A percentile compares a stretch with the other conserved stretches of the same genome.
phyloP scores from a whole-genome alignment of 2,113 vertebrate genomes.

The Osmerus mordax region DNA sequence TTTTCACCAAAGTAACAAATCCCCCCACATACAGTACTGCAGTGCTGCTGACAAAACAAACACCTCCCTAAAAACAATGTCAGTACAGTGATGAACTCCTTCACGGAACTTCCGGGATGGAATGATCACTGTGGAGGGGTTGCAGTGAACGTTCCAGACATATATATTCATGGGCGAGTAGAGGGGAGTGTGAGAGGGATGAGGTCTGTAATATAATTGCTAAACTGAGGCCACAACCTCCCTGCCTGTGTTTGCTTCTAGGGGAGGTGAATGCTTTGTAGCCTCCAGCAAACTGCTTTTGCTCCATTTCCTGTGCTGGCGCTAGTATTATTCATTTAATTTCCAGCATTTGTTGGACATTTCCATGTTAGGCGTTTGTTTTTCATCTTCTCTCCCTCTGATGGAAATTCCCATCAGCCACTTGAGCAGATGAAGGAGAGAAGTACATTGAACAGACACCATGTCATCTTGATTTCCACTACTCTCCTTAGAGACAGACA shows the following conservation, averaged over 20 bases:
- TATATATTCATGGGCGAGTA: not conserved
- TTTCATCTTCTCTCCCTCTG: slow-evolving; percentile 18
- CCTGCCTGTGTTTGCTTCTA: slow-evolving; percentile 1
- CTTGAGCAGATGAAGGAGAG: slow-evolving; percentile 14
- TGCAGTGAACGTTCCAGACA: too few species aligned
- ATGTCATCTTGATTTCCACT: slow-evolving; percentile 9
- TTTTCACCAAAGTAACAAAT: slow-evolving; percentile 9
- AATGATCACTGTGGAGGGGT: not conserved
- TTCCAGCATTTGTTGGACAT: slow-evolving; percentile 55
- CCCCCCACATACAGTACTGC: slow-evolving; percentile 12
- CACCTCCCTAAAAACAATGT: slow-evolving; percentile 28
- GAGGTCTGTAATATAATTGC: slow-evolving; percentile 7
- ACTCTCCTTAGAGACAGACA: not conserved
- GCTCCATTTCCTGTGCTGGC: slow-evolving; percentile 41
- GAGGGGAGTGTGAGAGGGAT: not conserved
- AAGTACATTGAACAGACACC: not conserved
- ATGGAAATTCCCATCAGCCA: slow-evolving; percentile 32
- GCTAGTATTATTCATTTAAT: slow-evolving; percentile 27
- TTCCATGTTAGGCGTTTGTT: slow-evolving; percentile 45
- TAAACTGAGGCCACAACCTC: slow-evolving; percentile 11
- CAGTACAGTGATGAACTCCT: slow-evolving; percentile 21
- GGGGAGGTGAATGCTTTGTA: not conserved
- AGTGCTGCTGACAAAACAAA: slow-evolving; percentile 42
- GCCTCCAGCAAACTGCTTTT: slow-evolving; percentile 8
- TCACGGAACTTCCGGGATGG: not conserved